Conservation (phyloP, 2,888 invertebrate species). For the Strigamia maritima region DNA sequence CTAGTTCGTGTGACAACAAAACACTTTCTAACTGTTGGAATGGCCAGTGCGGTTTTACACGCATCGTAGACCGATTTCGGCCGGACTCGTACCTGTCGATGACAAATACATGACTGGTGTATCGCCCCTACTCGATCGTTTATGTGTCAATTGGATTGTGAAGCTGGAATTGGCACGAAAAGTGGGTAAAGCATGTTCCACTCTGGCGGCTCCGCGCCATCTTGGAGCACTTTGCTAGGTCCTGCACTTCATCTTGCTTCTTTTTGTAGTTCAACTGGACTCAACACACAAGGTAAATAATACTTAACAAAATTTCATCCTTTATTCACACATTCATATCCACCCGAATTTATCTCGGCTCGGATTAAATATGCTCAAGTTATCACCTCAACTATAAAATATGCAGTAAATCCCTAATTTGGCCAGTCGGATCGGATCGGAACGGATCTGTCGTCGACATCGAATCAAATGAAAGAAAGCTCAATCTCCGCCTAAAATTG, state of each 20-base stretch:
- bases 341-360: no score
- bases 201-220: constrained; percentile 43
- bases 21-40: constrained; percentile 35
- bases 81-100: not conserved
- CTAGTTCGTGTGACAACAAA: constrained; percentile 41
- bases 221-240: constrained; percentile 43
- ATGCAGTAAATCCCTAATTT: constrained; percentile 4
- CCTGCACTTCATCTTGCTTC: constrained; percentile 41
- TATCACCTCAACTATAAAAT: not conserved
- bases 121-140: not conserved
- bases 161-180: not conserved
- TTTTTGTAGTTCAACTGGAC: constrained; percentile 39
- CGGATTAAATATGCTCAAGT: not conserved
- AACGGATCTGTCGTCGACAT: not conserved
- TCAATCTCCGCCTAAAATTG: no score
- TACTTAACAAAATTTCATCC: not conserved
- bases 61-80: not conserved
- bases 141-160: not conserved
- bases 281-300: constrained; percentile 38
- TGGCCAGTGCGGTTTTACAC: not conserved
- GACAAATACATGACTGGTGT: constrained; percentile 2
- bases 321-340: no score
- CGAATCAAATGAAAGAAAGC: not conserved
- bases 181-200: constrained; percentile 41
- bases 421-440: not conserved